These are phyloP conservation scores for Drosophila subsilvestris DNA, from an alignment of 2,888 invertebrate species.

Conservation along the genomic window DNA sequence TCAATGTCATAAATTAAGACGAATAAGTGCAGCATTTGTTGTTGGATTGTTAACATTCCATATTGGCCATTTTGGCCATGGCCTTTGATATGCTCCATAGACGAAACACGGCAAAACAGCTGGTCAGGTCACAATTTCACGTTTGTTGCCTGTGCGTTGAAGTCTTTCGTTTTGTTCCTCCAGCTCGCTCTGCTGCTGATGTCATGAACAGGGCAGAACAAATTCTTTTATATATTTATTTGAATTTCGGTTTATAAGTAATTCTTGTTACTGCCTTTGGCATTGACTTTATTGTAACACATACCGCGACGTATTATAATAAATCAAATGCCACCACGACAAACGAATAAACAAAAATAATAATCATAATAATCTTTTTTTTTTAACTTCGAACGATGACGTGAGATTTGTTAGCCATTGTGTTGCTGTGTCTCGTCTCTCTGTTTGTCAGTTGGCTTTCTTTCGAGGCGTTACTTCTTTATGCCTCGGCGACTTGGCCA, in stretches of 20 bases:
- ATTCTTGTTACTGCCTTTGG: conserved; percentile 39
- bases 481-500: conserved; percentile 59
- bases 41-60: conserved; percentile 19
- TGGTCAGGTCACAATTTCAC: conserved; percentile 35
- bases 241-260: conserved; percentile 27
- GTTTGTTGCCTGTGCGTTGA: conserved; percentile 70
- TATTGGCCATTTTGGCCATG: conserved; percentile 22
- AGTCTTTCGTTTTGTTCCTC: conserved; percentile 70
- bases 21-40: conserved; percentile 73
- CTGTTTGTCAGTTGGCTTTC: conserved; percentile 52
- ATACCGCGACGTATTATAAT: conserved; percentile 59
- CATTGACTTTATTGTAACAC: conserved; percentile 77
- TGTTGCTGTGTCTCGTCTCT: conserved; percentile 9
- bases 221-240: conserved; percentile 39
- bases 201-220: conserved; percentile 59
- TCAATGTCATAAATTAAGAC: conserved; percentile 66
- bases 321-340: conserved; percentile 53
- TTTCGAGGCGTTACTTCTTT: conserved; percentile 45
- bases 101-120: conserved; percentile 9
- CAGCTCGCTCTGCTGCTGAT: conserved; percentile 59
- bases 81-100: conserved; percentile 27
- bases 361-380: conserved; percentile 31
- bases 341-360: conserved; percentile 19
- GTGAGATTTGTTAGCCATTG: conserved; percentile 51
- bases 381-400: conserved; percentile 55